phyloP scores from a whole-genome alignment of 2,113 vertebrate genomes.

The Pristiophorus japonicus region DNA sequence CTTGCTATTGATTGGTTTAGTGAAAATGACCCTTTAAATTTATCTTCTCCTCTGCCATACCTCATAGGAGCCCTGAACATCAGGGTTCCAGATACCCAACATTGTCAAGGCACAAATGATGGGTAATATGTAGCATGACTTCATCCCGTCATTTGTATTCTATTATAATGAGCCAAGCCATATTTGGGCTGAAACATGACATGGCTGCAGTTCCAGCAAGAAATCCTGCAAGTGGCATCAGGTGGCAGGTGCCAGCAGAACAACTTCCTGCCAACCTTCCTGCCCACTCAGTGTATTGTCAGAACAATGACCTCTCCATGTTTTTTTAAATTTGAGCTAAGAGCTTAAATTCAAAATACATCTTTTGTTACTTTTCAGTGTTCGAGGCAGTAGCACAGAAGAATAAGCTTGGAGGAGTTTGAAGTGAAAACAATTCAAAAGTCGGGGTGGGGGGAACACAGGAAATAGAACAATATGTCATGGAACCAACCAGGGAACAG shows the following conservation, averaged over 20 bases:
- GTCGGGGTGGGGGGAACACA: too few relatives aligned
- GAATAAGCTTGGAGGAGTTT: not conserved
- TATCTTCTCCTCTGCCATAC: not conserved
- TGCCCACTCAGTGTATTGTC: not conserved
- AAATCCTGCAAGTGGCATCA: not conserved
- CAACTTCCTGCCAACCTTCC: not conserved
- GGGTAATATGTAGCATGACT: not conserved
- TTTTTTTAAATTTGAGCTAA: not conserved
- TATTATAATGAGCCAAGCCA: not conserved
- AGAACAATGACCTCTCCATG: not conserved
- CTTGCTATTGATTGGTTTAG: not conserved
- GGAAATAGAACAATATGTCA: too few relatives aligned
- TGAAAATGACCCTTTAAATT: not conserved
- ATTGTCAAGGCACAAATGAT: not conserved
- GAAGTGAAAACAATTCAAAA: not conserved
- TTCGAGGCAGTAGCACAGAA: not conserved
- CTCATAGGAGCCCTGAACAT: not conserved
- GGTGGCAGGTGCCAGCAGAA: not conserved
- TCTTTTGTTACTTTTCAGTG: not conserved
- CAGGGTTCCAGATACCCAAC: not conserved
- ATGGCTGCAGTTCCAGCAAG: not conserved
- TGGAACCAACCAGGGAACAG: too few relatives aligned
- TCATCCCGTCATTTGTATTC: not conserved
- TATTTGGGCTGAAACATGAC: not conserved
- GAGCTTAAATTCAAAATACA: not conserved